Evolutionary conservation across 2,888 invertebrate species (phyloP), one percentile per base, ranked within the genome.

Genomic region (Ormyrus rosae): DNA sequence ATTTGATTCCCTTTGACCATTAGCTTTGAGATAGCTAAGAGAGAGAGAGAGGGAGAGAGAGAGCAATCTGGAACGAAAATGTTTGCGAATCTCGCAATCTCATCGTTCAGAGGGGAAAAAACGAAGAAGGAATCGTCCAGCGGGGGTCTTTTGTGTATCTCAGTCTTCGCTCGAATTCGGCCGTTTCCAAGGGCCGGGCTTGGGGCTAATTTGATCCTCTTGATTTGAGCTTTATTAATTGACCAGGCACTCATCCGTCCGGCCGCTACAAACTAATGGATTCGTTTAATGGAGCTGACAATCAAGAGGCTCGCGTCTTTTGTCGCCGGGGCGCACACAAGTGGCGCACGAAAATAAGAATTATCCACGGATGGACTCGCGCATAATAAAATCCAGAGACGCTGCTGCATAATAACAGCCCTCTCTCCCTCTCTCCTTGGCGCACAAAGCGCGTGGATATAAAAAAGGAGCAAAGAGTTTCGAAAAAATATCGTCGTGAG

Each of bases 141-240:
- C 55, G 50, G 64, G 72, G 81, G 71, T 76, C 74, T 64, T 78
- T 78, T 74, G 61, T 78, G 65, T n/a, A 19, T 56, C 19, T 19
- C 55, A 67, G 70, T 11, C 69, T 53, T 48, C 51, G 55, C 46
- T 45, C 68, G 60, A 48, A 45, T 13, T 53, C 53, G 61, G 4
- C 8, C 50, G 61, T 65, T 5, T 50, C 46, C 48, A 67, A 53
- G 67, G 67, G 55, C 34, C 55, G 34, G n/a, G 34, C 45, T n/a
- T 58, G 55, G 61, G 70, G 60, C 79, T 79, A 72, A 82, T 77
- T 80, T 80, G 77, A 78, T 82, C 75, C 78, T 80, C 80, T 80
- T 74, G 77, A 82, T 80, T 74, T 67, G 74, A 80, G 77, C 67
- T 71, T 80, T 82, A 82, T 82, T 82, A 82, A 82, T 82, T 80